Percentiles rank a stretch among this genome's conserved stretches.
phyloP scores from a whole-genome alignment of 2,113 vertebrate genomes.

The Macrotis lagotis region DNA sequence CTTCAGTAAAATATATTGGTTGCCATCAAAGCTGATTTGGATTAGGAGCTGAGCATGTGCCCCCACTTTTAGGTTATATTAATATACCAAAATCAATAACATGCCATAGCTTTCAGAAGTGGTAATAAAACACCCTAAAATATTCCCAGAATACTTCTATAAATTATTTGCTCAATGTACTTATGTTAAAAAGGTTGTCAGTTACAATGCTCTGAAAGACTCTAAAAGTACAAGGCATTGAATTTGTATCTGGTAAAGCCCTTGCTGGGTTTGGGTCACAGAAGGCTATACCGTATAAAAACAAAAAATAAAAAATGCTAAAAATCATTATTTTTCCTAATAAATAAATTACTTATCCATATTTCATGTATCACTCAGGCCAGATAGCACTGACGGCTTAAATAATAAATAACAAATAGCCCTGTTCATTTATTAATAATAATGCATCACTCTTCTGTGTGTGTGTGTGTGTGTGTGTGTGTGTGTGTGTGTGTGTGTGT shows the following conservation, averaged over 20 bases:
- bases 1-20: constrained; percentile 82
- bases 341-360: constrained; percentile 91
- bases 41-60: constrained; percentile 81
- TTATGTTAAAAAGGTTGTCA: constrained; percentile 90
- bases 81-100: constrained; percentile 87
- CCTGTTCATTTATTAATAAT: constrained; percentile 90
- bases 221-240: constrained; percentile 85
- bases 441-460: constrained; percentile 72
- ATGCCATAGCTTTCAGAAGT: constrained; percentile 86
- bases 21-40: constrained; percentile 83
- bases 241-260: constrained; percentile 87
- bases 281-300: constrained; percentile 76
- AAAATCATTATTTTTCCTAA: constrained; percentile 90
- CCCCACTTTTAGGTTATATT: constrained; percentile 85
- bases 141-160: constrained; percentile 89
- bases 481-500: background rate
- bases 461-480: background rate
- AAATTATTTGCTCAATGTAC: constrained; percentile 89
- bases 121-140: constrained; percentile 89
- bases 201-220: constrained; percentile 85
- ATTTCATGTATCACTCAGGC: constrained; percentile 87
- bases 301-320: background rate
- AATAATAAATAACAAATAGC: constrained; percentile 91
- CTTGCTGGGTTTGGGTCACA: constrained; percentile 82
- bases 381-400: constrained; percentile 83